A percentile compares a stretch with the other conserved stretches of the same genome.
These are phyloP conservation scores for Ramphastos sulfuratus DNA, from an alignment of 2,113 vertebrate species.

Conservation along the genomic window DNA sequence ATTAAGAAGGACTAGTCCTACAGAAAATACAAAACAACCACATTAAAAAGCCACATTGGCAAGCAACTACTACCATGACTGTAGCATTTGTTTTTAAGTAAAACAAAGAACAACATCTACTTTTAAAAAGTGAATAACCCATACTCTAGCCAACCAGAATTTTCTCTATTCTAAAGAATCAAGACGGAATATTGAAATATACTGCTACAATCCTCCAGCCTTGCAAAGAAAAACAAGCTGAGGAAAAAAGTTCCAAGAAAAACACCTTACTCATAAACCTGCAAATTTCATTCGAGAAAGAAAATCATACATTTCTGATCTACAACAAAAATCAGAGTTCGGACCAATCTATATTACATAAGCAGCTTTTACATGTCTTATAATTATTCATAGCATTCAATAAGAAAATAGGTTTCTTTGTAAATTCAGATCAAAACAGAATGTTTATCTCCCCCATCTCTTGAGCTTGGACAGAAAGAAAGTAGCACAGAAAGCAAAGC, in stretches of 20 bases:
- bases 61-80: neutral
- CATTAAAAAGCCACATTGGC: neutral
- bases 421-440: neutral
- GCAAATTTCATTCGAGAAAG: neutral
- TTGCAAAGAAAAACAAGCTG: neutral
- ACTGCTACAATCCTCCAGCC: neutral
- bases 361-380: neutral
- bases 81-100: neutral
- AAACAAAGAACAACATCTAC: neutral
- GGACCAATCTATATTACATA: neutral
- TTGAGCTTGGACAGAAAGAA: neutral
- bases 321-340: neutral
- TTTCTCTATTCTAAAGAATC: neutral
- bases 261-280: neutral
- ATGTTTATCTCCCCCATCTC: neutral
- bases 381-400: neutral
- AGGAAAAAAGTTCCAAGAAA: neutral
- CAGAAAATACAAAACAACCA: neutral
- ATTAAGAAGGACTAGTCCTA: neutral
- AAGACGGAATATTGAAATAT: neutral
- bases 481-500: neutral
- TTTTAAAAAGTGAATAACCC: neutral
- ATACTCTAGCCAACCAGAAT: neutral
- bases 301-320: neutral
- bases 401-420: neutral